Conservation (phyloP, 1,140 invertebrate genomes). For the Drosophila pallidifrons region DNA sequence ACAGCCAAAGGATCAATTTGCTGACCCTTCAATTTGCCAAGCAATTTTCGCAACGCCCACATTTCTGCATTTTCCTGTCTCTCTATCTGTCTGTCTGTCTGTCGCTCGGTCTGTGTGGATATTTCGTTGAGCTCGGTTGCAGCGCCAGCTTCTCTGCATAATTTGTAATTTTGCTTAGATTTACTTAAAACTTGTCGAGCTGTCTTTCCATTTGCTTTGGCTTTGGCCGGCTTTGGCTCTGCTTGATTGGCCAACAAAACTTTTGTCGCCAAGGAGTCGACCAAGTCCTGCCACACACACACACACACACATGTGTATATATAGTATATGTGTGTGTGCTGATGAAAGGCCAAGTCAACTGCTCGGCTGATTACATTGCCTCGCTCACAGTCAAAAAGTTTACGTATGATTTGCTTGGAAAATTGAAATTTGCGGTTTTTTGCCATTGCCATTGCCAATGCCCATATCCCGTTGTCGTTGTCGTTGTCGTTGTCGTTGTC, state of each 20-base stretch:
- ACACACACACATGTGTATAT: background rate
- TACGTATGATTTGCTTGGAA: slow-evolving; percentile 78
- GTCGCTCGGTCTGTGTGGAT: background rate
- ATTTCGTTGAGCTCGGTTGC: background rate
- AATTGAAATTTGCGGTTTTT: slow-evolving; percentile 69
- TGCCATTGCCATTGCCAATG: slow-evolving; percentile 7
- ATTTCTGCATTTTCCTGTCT: slow-evolving; percentile 5
- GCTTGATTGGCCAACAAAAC: slow-evolving; percentile 71
- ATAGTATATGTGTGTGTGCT: slow-evolving; percentile 28
- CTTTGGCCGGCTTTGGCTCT: slow-evolving; percentile 8
- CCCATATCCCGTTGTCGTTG: slow-evolving; percentile 8
- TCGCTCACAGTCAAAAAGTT: slow-evolving; percentile 46
- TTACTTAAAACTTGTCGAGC: slow-evolving; percentile 47
- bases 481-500: too few relatives aligned
- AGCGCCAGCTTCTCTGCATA: slow-evolving; percentile 39
- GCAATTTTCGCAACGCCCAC: slow-evolving; percentile 69
- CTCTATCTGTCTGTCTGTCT: background rate
- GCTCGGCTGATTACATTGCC: slow-evolving; percentile 69
- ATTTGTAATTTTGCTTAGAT: slow-evolving; percentile 53
- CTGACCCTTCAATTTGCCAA: slow-evolving; percentile 53
- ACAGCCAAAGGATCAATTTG: slow-evolving; percentile 28
- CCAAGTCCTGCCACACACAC: slow-evolving; percentile 15
- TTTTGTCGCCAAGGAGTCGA: slow-evolving; percentile 61
- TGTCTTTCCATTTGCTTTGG: slow-evolving; percentile 34
- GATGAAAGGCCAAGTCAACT: slow-evolving; percentile 80